phyloP scores from a whole-genome alignment of 2,113 vertebrate species.

The Heptranchias perlo region DNA sequence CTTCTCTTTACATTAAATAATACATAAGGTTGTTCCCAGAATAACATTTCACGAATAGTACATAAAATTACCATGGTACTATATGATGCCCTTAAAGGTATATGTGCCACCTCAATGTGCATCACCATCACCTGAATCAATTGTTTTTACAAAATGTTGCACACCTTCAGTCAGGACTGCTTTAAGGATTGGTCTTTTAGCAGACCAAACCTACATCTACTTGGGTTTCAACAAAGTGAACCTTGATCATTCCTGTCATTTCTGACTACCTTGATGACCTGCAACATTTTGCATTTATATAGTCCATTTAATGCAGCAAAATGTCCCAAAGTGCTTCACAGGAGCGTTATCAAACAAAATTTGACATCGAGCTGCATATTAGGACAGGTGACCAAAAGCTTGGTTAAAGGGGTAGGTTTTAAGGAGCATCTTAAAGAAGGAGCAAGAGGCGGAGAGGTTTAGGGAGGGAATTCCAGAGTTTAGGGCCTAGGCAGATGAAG shows the following conservation, averaged over 20 bases:
- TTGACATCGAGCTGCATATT: no score
- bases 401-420: no score
- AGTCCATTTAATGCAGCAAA: no score
- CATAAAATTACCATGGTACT: neutral
- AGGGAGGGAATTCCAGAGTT: no score
- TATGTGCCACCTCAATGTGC: neutral
- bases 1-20: neutral
- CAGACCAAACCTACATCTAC: neutral
- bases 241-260: neutral
- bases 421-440: no score
- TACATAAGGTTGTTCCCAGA: neutral
- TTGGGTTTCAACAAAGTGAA: neutral
- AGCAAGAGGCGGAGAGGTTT: no score
- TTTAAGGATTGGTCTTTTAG: neutral
- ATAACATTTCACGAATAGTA: neutral
- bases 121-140: neutral
- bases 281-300: no score
- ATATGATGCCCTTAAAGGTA: neutral
- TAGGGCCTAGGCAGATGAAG: no score
- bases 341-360: no score
- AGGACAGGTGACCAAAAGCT: no score
- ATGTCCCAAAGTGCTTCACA: no score
- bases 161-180: neutral
- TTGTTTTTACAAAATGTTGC: neutral
- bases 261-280: neutral